phyloP scores from a whole-genome alignment of 2,797 vertebrate species.

The Silurus lanzhouensis region DNA sequence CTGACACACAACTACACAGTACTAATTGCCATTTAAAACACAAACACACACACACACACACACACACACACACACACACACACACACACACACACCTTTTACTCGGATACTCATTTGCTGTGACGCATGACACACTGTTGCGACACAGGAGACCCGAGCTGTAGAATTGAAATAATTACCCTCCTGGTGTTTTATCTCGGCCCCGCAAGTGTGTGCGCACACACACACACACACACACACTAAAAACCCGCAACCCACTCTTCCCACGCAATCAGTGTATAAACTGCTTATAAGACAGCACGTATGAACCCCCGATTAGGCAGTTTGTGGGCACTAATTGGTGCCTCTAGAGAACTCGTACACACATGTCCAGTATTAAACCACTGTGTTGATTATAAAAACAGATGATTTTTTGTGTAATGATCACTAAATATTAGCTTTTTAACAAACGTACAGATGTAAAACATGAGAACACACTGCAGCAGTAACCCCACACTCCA shows the following conservation, averaged over 20 bases:
- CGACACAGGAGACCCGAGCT: slow-evolving; percentile 35
- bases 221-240: not conserved
- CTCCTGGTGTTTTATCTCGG: slow-evolving; percentile 57
- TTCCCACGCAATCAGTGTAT: not conserved
- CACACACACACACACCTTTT: not conserved
- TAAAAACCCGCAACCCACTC: not conserved
- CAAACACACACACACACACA: not conserved
- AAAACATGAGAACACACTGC: not conserved
- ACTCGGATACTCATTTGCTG: slow-evolving; percentile 52
- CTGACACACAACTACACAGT: not conserved
- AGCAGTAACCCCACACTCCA: too few species aligned
- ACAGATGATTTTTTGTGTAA: not conserved
- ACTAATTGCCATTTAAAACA: slow-evolving; percentile 19
- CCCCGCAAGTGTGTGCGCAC: not conserved
- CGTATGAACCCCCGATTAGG: not conserved
- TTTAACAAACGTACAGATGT: not conserved
- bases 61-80: not conserved
- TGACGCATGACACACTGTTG: slow-evolving; percentile 65
- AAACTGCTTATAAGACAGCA: slow-evolving; percentile 4
- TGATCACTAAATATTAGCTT: not conserved
- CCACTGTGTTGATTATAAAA: not conserved
- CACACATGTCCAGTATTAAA: not conserved
- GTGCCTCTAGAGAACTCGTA: not conserved
- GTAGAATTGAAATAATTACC: slow-evolving; percentile 65
- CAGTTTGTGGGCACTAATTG: not conserved